Evolutionary conservation across 2,113 vertebrate species (phyloP).

Genomic region (Hyla sarda): DNA sequence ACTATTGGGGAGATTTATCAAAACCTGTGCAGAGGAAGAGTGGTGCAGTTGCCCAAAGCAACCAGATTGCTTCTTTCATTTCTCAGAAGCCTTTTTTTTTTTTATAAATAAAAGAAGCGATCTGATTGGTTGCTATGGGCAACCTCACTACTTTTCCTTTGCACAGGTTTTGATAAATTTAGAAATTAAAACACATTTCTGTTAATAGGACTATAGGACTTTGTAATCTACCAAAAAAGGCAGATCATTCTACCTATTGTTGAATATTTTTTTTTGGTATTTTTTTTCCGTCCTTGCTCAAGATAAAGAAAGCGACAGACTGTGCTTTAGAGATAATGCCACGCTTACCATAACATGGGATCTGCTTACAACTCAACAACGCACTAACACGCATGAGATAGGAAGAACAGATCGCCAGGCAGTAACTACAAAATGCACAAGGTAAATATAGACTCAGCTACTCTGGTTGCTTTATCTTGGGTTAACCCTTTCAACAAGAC

Average conservation of each 20-base stretch:
- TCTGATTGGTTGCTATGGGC: too few species aligned
- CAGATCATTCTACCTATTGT: not conserved
- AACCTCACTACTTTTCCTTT: too few species aligned
- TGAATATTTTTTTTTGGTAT: not conserved
- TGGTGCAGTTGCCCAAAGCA: too few species aligned
- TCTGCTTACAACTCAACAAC: not conserved
- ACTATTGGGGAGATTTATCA: too few species aligned
- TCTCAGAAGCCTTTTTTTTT: too few species aligned
- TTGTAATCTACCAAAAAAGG: not conserved
- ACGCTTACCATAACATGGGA: not conserved
- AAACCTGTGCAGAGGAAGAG: too few species aligned
- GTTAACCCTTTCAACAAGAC: not conserved
- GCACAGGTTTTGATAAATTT: not conserved
- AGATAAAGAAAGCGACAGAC: constrained; percentile 14
- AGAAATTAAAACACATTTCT: not conserved
- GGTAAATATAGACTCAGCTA: constrained; percentile 19
- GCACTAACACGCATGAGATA: constrained; percentile 16
- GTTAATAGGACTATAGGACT: not conserved
- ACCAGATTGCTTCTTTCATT: too few species aligned
- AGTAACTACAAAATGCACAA: not conserved
- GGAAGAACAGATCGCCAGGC: not conserved
- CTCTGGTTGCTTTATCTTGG: too few species aligned
- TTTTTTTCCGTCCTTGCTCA: not conserved
- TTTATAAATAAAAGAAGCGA: too few species aligned
- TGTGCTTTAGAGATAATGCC: constrained; percentile 29